Percentiles rank a stretch among this genome's conserved stretches.
phyloP scores from a whole-genome alignment of 1,140 invertebrate species.

The Eulimnadia texana region DNA sequence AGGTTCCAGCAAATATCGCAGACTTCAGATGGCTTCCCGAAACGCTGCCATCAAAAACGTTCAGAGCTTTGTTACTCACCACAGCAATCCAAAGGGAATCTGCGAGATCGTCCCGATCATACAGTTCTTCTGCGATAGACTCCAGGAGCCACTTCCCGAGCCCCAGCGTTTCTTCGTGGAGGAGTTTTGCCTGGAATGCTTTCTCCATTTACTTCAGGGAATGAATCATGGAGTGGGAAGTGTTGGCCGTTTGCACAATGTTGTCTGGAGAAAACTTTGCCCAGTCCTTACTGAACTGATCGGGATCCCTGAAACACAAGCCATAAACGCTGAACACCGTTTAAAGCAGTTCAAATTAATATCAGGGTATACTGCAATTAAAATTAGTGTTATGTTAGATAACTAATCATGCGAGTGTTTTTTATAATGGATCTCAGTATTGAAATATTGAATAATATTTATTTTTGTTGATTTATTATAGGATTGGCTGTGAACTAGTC shows the following conservation, averaged over 20 bases:
- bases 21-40: neutral
- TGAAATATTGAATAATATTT: neutral
- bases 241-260: constrained; percentile 67
- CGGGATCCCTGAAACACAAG: constrained; percentile 52
- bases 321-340: neutral
- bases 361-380: neutral
- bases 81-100: constrained; percentile 25
- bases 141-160: constrained; percentile 65
- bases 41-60: neutral
- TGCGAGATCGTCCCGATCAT: constrained; percentile 79
- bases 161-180: constrained; percentile 35
- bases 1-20: neutral
- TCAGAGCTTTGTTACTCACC: neutral
- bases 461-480: constrained; percentile 30
- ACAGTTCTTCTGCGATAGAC: constrained; percentile 70
- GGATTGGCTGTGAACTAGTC: constrained; percentile 74
- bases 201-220: constrained; percentile 66
- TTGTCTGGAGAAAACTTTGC: constrained; percentile 81
- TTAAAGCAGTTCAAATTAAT: constrained; percentile 9
- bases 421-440: no score
- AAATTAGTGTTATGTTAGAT: neutral
- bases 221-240: constrained; percentile 62
- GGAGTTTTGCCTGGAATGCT: constrained; percentile 67
- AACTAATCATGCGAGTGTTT: no score
- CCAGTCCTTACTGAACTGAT: constrained; percentile 72